Conservation (phyloP, 2,888 invertebrate species). For the Caenorhabditis sulstoni region DNA sequence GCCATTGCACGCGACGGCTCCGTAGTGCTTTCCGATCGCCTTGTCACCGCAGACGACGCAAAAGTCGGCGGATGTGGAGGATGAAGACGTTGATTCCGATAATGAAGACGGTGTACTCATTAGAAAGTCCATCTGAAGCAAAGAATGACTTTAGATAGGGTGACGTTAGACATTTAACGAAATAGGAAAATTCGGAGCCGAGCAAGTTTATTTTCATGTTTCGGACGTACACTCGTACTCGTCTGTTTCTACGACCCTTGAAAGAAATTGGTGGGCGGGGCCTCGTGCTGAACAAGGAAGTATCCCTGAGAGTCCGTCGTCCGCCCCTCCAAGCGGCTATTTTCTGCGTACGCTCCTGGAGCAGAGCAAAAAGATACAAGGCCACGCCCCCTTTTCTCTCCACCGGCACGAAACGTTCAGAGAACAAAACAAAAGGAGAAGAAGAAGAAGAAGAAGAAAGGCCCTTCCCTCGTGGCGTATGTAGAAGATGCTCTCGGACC, state of each 20-base stretch:
- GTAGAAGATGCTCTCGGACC: not conserved
- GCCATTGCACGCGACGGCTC: conserved; percentile 75
- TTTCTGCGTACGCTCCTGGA: conserved; percentile 25
- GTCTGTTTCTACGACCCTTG: conserved; percentile 15
- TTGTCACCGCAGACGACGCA: conserved; percentile 80
- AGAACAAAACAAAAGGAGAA: conserved; percentile 45
- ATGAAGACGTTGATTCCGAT: conserved; percentile 51
- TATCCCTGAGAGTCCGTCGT: conserved; percentile 45
- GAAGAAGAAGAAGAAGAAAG: conserved; percentile 22
- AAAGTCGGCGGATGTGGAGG: conserved; percentile 67
- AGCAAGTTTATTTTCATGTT: conserved; percentile 3
- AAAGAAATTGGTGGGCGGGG: conserved; percentile 55
- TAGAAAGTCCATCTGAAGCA: conserved; percentile 62
- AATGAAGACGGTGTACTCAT: conserved; percentile 44
- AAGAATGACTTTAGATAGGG: not conserved
- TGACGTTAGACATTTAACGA: not conserved
- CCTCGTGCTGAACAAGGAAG: conserved; percentile 59
- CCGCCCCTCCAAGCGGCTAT: conserved; percentile 42
- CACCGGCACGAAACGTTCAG: conserved; percentile 41
- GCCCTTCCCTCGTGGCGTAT: not conserved
- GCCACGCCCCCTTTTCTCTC: conserved; percentile 36
- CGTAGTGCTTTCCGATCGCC: conserved; percentile 77
- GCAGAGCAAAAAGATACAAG: conserved; percentile 41
- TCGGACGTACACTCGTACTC: conserved; percentile 29
- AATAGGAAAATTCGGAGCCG: not conserved